phyloP scores from a whole-genome alignment of 2,113 vertebrate species.

The Bostrychus sinensis region DNA sequence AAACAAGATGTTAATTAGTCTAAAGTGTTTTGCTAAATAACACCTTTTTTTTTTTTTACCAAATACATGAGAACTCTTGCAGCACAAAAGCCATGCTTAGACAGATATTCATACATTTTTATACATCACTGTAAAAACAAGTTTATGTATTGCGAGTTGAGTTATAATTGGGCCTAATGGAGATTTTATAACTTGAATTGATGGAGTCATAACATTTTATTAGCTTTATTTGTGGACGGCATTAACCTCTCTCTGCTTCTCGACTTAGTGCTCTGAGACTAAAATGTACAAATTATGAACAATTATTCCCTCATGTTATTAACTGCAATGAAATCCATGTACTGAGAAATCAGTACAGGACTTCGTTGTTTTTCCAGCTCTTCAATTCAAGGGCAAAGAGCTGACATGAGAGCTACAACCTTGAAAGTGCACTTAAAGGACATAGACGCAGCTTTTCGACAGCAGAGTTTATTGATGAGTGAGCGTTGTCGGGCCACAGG shows the following conservation, averaged over 20 bases:
- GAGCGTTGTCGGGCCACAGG: conserved; percentile 17
- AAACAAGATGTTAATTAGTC: too few species aligned
- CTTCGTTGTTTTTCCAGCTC: too few species aligned
- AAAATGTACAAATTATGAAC: background rate
- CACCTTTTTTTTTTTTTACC: too few species aligned
- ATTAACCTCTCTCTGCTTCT: background rate
- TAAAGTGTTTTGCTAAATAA: too few species aligned
- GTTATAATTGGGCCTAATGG: conserved; percentile 27
- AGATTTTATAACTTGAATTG: conserved; percentile 25
- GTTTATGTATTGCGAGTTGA: background rate
- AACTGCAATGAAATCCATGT: background rate
- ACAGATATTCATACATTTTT: too few species aligned
- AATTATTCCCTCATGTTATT: background rate
- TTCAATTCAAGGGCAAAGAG: conserved; percentile 2
- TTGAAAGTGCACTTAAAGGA: conserved; percentile 9
- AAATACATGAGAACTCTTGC: too few species aligned
- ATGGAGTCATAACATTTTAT: conserved; percentile 17
- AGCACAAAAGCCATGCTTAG: too few species aligned
- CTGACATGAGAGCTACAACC: conserved; percentile 14
- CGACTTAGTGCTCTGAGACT: background rate
- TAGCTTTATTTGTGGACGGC: conserved; percentile 5
- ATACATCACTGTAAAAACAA: background rate
- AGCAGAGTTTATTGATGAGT: conserved; percentile 13
- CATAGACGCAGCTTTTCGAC: conserved; percentile 1
- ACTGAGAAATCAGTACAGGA: background rate